Base-by-base conservation (phyloP, 2,113 vertebrate species). In the Pachypanchax playfairii region DNA sequence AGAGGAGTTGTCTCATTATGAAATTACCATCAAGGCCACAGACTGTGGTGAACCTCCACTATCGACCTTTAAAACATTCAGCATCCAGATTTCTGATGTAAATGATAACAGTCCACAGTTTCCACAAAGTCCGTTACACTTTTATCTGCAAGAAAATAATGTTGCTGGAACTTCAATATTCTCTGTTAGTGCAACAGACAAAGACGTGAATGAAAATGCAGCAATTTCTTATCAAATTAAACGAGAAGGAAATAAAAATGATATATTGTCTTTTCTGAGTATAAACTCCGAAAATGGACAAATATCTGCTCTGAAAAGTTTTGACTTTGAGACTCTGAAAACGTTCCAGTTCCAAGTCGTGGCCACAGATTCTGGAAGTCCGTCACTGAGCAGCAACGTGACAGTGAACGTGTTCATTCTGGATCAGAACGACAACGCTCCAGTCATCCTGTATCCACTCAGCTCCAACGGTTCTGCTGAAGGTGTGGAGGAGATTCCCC, bases 21-120 rank as follows among this genome's bases (percentile, higher is more conserved):
- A 93, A 15, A 82, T 86, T 36, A 90, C 38, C 63, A 64, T 92
- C 56, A 69, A 65, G 56, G 87, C 89, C 0, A 86, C 74, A 0
- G 90, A 92, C 24, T 68, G 63, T 48, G 91, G 91, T 0, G 68
- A 86, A 0, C 89, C 91, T 35, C 46, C 84, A 2, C 65, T 91
- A 13, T 83, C 79, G 1, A 51, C 73, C 0, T 54, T 68, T 14
- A 90, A 88, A 87, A 81, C 61, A 1, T 12, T 92, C 0, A 70
- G 1, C 1, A 68, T 92, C 3, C 43, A 87, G 5, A 63, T 92
- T 42, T 81, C 80, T 38, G 90, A 92, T 21, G 79, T 90, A 1
- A 92, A 92, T 21, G 91, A 92, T 10, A 92, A 92, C 63, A 68
- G 44, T 0, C 91, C 91, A 6, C 21, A 66, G 0, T 92, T 92